Evolutionary conservation across 2,113 vertebrate species (phyloP).

Genomic region (Phalacrocorax aristotelis): DNA sequence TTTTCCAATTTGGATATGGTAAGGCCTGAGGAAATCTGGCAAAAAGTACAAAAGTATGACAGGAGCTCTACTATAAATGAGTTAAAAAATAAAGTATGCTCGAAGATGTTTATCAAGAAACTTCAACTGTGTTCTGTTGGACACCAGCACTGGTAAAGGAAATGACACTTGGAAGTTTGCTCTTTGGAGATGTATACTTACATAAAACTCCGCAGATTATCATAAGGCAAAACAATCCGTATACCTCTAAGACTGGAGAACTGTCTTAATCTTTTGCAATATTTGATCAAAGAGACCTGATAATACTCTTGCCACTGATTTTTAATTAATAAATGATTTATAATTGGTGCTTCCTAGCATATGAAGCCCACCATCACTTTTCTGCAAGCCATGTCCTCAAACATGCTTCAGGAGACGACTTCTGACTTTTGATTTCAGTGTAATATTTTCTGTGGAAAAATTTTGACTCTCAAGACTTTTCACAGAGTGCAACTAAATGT

Average conservation of each 20-base stretch:
- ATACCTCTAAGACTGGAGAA: not conserved
- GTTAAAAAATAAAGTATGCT: not conserved
- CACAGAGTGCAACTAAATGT: not conserved
- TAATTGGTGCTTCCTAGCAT: not conserved
- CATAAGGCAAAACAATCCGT: not conserved
- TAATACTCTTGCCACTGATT: not conserved
- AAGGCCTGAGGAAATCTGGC: not conserved
- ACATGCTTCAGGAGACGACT: not conserved
- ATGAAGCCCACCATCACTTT: not conserved
- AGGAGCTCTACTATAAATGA: not conserved
- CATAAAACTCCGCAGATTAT: not conserved
- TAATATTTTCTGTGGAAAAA: not conserved
- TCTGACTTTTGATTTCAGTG: not conserved
- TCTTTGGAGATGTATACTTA: not conserved
- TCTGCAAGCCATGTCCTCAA: not conserved
- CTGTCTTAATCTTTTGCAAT: not conserved
- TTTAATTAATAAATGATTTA: not conserved
- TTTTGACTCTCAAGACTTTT: not conserved
- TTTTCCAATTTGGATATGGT: not conserved
- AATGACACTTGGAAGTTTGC: not conserved
- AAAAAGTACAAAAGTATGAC: not conserved
- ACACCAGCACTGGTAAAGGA: not conserved
- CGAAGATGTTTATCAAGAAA: not conserved
- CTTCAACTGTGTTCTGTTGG: not conserved
- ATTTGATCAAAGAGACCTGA: not conserved